Base-by-base conservation (phyloP, 2,888 invertebrate species). In the Cecidostiba fungosa region DNA sequence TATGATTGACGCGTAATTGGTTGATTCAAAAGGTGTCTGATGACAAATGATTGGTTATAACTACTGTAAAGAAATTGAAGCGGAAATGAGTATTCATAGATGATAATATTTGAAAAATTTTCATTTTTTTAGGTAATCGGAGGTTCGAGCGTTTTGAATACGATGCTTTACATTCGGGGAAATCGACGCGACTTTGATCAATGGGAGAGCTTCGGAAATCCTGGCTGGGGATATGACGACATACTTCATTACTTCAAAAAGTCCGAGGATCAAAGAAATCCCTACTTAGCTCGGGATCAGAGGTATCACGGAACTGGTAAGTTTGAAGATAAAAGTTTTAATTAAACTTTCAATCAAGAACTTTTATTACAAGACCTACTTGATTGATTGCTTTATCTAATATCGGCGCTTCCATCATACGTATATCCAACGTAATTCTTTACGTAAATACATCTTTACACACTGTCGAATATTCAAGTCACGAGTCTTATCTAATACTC, bases 131-230 rank as follows among this genome's bases (percentile, higher is more conserved):
- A 93, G 93, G 96, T 97, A 0, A 94, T 98, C 0, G 98, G 98
- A 0, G 98, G 98, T 0, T 97, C 97, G 5, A 97, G 97, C 62
- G 97, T 98, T 0, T 94, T 98, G 0, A 98, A 98, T 91, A 97
- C 97, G 1, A 98, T 98, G 98, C 95, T 98, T 0, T 98, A 99
- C 92, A 96, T 98, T 70, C 94, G 98, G 87, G 98, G 98, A 0
- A 98, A 98, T 92, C 95, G 95, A 83, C 94, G 97, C 0, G 98
- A 98, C 93, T 99, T 95, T 91, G 97, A 98, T 92, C 95, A 96
- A 80, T 99, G 98, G 98, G 97, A 96, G 59, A 94, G 95, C 0
- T 94, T 96, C 47, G 98, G 98, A 0, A 98, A 98, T 92, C 95
- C 96, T 0, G 98, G 98, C 3, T 99, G 99, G 99, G 95, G 96